Base-by-base conservation (phyloP, 2,888 invertebrate species). In the Spatulosminthurus flaviceps region DNA sequence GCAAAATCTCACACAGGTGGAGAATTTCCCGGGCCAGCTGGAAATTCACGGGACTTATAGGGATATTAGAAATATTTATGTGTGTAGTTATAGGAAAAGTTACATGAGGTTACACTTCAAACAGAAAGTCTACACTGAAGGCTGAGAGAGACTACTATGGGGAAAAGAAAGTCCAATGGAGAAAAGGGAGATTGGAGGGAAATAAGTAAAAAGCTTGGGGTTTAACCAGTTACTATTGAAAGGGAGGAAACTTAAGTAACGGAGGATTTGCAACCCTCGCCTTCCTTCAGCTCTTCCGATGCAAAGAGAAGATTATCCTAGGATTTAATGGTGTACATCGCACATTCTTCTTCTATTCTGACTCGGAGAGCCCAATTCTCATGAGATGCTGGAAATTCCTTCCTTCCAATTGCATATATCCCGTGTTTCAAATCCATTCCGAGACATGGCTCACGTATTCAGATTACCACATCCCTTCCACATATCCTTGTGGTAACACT, bases 381-480 rank as follows among this genome's bases (percentile, higher is more conserved):
- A 28, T 61, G 79, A 79, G 79, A 79, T 75, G 60, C 70, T 69
- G 75, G 75, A 79, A 79, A 78, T 78, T 74, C 79, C 79, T 79
- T 79, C 51, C 66, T 67, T 75, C 69, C 64, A 64, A 24, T 19
- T 64, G 64, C 2, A 64, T 64, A 61, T 22, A 26, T 16, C 64
- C 64, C 51, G n/a, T n/a, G 16, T 22, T 64, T 24, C 24, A 24
- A 11, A 24, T 64, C 64, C 64, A 64, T 64, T 64, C 64, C 64
- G 2, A 22, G 22, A 42, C 66, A 79, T 73, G 72, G 75, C 16
- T 73, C 73, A 60, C 2, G 60, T 26, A 73, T 73, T 60, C 73
- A 51, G 73, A 51, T 73, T 73, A 73, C 73, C 60, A 73, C 51
- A 51, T 61, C 60, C 26, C 26, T 73, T 9, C 28, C 24, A n/a